Evolutionary conservation across 2,888 invertebrate species (phyloP).

Genomic region (Dolichopus griseipennis): DNA sequence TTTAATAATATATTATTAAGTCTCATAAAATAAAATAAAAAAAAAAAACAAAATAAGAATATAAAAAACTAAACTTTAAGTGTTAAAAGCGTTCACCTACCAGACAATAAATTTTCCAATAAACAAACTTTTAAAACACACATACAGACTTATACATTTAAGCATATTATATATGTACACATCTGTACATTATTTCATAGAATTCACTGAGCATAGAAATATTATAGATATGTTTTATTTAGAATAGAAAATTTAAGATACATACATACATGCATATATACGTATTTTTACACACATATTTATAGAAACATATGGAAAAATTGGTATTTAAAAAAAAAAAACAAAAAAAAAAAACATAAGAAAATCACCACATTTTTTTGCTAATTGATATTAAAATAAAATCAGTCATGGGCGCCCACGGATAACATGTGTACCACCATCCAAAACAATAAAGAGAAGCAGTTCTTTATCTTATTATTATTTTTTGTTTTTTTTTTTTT

Average conservation of each 20-base stretch:
- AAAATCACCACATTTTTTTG: slow-evolving; percentile 10
- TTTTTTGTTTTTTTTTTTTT: too few relatives aligned
- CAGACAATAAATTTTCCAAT: not conserved
- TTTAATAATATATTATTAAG: not conserved
- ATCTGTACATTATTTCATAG: not conserved
- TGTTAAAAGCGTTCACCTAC: slow-evolving; percentile 4
- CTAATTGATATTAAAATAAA: slow-evolving; percentile 12
- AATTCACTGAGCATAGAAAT: not conserved
- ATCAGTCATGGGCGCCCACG: slow-evolving; percentile 13
- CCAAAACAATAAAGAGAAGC: slow-evolving; percentile 4
- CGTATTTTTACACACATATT: not conserved
- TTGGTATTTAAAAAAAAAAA: not conserved
- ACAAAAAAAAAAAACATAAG: not conserved
- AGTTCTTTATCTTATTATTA: not conserved
- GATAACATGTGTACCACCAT: slow-evolving; percentile 6
- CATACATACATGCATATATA: not conserved
- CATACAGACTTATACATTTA: not conserved
- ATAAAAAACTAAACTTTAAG: not conserved
- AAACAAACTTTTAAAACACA: not conserved
- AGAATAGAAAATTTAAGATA: too few relatives aligned
- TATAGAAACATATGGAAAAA: not conserved
- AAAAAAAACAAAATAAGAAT: not conserved
- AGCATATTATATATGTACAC: not conserved
- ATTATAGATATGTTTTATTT: not conserved
- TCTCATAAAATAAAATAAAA: not conserved